Evolutionary conservation across 1,140 invertebrate genomes (phyloP), one percentile per base, ranked within the genome.

Genomic region (Callitettix versicolor): DNA sequence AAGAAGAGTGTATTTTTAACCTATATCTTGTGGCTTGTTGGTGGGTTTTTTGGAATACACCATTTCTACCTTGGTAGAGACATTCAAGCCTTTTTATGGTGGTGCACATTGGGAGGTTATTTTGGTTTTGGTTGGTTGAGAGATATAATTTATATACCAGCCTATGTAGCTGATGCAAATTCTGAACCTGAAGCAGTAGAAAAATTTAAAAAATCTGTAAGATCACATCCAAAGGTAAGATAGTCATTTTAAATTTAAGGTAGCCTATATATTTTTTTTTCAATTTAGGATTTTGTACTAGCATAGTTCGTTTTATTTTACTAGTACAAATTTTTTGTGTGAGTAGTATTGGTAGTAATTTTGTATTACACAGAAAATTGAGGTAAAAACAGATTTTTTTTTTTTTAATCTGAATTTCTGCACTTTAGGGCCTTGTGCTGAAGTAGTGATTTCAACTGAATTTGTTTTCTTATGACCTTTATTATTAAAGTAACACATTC

Each of bases 21-120:
- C 0, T 94, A 93, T 68, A 40, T 95, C 15, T 71, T 88, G 15
- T 95, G 92, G 92, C 63, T 92, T 0, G 75, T 91, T 58, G 88
- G 89, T 33, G 93, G 92, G 9, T 72, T 88, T 61, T 84, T 90
- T 59, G 92, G 93, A 1, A 68, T 91, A 1, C 94, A 98, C 72
- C 91, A 95, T 67, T 79, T 95, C 63, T 97, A 97, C 68, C 72
- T 97, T 41, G 78, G 80, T 42, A 72, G 93, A 53, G 90, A 95
- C 68, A 76, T 81, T n/a, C 93, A 98, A 64, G 92, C 87, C 0
- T 88, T 96, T 64, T 72, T 94, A 0, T 92, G 87, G 79, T 87
- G 86, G 76, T 82, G 80, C 44, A 89, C 88, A 1, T 71, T 90
- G 9, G 93, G 91, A 14, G 92, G 91, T 3, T 91, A 89, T 63